phyloP scores from a whole-genome alignment of 2,888 invertebrate genomes.

The Agrenia bidenticulata region DNA sequence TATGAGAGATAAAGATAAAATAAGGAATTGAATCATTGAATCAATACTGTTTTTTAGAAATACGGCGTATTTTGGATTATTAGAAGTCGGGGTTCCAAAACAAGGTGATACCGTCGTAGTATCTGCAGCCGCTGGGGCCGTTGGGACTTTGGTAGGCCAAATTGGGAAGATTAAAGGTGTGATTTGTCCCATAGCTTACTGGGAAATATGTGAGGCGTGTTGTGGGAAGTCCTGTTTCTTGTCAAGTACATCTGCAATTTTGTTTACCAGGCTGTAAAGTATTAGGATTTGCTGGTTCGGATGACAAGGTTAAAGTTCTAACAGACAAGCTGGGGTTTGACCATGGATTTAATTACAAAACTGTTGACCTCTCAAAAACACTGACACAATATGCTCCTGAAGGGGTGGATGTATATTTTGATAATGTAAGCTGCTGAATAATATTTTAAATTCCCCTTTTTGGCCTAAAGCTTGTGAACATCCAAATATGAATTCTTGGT shows the following conservation, averaged over 20 bases:
- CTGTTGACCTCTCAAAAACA: constrained; percentile 59
- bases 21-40: constrained; percentile 30
- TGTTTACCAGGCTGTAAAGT: constrained; percentile 64
- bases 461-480: no score
- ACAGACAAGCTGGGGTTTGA: constrained; percentile 68
- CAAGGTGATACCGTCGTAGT: constrained; percentile 71
- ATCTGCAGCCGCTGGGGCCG: constrained; percentile 75
- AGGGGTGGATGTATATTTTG: constrained; percentile 74
- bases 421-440: constrained; percentile 64
- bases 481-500: no score
- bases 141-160: constrained; percentile 76
- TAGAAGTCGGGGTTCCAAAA: constrained; percentile 70
- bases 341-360: constrained; percentile 72
- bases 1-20: not conserved
- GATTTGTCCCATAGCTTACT: no score
- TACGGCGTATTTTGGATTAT: constrained; percentile 73
- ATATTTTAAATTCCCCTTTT: no score
- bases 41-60: constrained; percentile 60
- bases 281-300: constrained; percentile 70
- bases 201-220: no score
- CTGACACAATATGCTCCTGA: constrained; percentile 66
- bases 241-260: no score
- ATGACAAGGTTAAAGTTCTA: constrained; percentile 71
- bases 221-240: no score
- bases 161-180: constrained; percentile 70